phyloP scores from a whole-genome alignment of 2,113 vertebrate genomes.

The Rhinopithecus roxellana region DNA sequence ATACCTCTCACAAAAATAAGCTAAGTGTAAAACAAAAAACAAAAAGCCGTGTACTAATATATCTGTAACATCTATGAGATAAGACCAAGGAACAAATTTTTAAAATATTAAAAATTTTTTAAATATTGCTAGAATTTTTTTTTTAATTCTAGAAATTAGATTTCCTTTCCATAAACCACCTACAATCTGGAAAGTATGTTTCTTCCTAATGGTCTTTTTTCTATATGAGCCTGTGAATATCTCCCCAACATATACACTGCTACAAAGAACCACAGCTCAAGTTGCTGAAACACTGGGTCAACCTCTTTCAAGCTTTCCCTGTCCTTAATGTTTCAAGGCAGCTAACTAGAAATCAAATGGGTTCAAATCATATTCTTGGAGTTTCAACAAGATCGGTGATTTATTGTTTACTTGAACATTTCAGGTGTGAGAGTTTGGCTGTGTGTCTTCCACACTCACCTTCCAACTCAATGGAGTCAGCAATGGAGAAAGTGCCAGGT shows the following conservation, averaged over 20 bases:
- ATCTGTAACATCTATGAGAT: neutral
- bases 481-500: constrained; percentile 86
- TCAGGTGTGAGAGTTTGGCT: neutral
- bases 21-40: constrained; percentile 9
- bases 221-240: neutral
- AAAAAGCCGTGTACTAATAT: neutral
- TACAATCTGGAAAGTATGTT: neutral
- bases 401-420: neutral
- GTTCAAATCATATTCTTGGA: constrained; percentile 9
- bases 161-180: neutral
- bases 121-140: neutral
- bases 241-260: neutral
- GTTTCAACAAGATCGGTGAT: neutral
- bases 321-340: constrained; percentile 32
- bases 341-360: neutral
- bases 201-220: neutral
- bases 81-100: neutral
- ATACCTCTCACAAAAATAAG: neutral
- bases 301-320: neutral
- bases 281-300: neutral
- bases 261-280: neutral
- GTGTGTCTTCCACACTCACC: constrained; percentile 78
- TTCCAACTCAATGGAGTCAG: constrained; percentile 92
- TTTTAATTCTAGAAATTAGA: constrained; percentile 24
- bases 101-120: neutral